Base-by-base conservation (phyloP, 2,797 vertebrate species). In the Peromyscus attwateri region DNA sequence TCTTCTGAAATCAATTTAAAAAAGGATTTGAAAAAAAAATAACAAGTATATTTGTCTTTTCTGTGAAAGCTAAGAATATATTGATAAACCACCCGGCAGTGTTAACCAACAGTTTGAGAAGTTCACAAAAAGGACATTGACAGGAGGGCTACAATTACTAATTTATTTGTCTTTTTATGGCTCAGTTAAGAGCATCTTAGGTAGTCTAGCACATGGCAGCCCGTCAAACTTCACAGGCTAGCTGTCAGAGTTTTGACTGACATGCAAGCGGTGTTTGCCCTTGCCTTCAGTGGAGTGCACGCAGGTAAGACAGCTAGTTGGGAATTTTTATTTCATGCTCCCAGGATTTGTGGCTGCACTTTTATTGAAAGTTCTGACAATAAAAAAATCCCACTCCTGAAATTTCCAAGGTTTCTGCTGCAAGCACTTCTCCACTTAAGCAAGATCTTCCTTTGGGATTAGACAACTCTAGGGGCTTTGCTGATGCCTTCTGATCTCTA, bases 91-190 rank as follows among this genome's bases (percentile, higher is more conserved):
- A 92, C 97, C 97, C 97, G 97, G 97, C 98, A 98, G 97, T 96
- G 98, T 96, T 98, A 98, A 98, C 98, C 98, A 98, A 97, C 97
- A 98, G 94, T 43, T 90, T 97, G 98, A 98, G 97, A 98, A 98
- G 97, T 98, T 98, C 98, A 91, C 75, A 64, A 89, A 98, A 97
- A 98, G 97, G 98, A 98, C 98, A 98, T 97, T 99, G 99, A 99
- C 99, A 99, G 99, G 98, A 98, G 96, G 99, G 98, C 96, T 98
- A 97, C 97, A 98, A 99, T 99, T 99, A 99, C 99, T 99, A 99
- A 99, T 99, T 99, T 99, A 99, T 99, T 98, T 99, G 98, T 98
- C 98, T 98, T 98, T 99, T 98, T 98, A 98, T 98, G 99, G 98
- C 99, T 99, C 98, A 98, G 98, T 98, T 98, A 98, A 98, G 98